phyloP scores from a whole-genome alignment of 2,113 vertebrate species.

The Myiagra hebetior region DNA sequence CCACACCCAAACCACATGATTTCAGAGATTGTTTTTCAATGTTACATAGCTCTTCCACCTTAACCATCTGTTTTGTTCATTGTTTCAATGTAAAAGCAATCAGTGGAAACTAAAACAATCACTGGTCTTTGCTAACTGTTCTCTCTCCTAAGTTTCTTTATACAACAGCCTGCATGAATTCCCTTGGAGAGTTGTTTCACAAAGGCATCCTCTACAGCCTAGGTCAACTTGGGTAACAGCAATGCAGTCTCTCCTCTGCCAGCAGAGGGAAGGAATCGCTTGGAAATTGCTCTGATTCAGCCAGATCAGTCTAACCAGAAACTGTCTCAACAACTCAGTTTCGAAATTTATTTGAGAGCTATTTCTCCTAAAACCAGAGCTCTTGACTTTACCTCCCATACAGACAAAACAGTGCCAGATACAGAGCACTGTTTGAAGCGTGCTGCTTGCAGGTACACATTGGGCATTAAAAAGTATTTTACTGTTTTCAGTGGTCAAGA shows the following conservation, averaged over 20 bases:
- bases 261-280: not conserved
- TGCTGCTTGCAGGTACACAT: not conserved
- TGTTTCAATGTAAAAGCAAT: not conserved
- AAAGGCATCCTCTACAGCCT: not conserved
- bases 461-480: not conserved
- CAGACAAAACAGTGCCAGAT: not conserved
- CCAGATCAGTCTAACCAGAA: not conserved
- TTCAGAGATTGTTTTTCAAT: not conserved
- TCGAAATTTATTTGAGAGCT: not conserved
- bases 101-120: not conserved
- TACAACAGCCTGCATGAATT: not conserved
- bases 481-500: not conserved
- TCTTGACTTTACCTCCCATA: not conserved
- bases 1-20: not conserved
- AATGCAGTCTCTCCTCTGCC: not conserved
- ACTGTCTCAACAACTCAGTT: not conserved
- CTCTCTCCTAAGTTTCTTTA: not conserved
- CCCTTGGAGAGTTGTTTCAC: not conserved
- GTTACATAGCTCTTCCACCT: not conserved
- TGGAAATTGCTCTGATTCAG: not conserved
- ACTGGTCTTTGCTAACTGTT: not conserved
- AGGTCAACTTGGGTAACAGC: not conserved
- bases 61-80: not conserved
- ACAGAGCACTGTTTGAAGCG: not conserved
- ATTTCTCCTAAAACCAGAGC: not conserved